These are phyloP conservation scores for Anastrepha obliqua DNA, from an alignment of 1,140 invertebrate genomes.

Conservation along the genomic window DNA sequence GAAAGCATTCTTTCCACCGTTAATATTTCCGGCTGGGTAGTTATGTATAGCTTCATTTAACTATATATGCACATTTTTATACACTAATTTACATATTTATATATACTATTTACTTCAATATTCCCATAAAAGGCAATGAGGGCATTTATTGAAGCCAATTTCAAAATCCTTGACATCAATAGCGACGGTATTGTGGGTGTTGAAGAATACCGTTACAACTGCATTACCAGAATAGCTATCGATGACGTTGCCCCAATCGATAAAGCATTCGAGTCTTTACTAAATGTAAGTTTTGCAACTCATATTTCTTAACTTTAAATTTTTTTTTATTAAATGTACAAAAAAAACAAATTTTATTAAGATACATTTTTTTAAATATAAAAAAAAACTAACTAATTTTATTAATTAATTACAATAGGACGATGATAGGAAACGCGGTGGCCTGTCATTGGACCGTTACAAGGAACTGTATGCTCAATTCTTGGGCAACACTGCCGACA, in stretches of 20 bases:
- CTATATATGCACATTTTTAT: no score
- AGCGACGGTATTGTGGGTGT: slow-evolving; percentile 85
- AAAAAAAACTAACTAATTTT: neutral
- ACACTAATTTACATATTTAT: no score
- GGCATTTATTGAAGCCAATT: slow-evolving; percentile 88
- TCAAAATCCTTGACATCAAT: slow-evolving; percentile 87
- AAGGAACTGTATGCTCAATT: slow-evolving; percentile 89
- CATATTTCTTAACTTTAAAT: neutral
- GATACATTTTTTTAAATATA: slow-evolving; percentile 28
- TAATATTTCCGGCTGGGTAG: no score
- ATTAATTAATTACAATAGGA: slow-evolving; percentile 76
- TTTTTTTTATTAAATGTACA: slow-evolving; percentile 2
- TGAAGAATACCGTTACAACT: slow-evolving; percentile 89
- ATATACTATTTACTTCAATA: neutral
- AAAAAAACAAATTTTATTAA: slow-evolving; percentile 21
- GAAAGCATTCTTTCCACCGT: no score
- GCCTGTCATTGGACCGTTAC: slow-evolving; percentile 84
- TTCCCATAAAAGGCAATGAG: slow-evolving; percentile 80
- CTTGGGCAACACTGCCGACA: slow-evolving; percentile 85
- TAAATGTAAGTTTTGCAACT: slow-evolving; percentile 80
- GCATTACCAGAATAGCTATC: slow-evolving; percentile 85
- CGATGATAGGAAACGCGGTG: slow-evolving; percentile 85
- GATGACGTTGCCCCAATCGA: slow-evolving; percentile 84
- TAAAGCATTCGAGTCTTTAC: slow-evolving; percentile 84
- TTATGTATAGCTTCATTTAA: no score